Evolutionary conservation across 2,888 invertebrate species (phyloP).

Genomic region (Tetranychus piercei): DNA sequence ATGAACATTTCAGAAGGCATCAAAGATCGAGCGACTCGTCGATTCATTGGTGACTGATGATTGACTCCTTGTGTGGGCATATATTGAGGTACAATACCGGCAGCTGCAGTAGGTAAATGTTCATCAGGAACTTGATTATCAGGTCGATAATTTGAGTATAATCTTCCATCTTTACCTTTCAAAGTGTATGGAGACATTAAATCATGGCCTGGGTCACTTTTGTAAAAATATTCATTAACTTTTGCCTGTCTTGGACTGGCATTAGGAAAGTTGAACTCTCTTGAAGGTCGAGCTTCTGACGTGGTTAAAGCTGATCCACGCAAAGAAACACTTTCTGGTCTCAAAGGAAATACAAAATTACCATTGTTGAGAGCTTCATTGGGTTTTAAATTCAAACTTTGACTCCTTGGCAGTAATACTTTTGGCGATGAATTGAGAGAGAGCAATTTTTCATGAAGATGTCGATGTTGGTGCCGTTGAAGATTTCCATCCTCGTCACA

Average conservation of each 20-base stretch:
- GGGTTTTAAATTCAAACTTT: neutral
- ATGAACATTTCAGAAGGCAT: neutral
- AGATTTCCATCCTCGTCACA: neutral
- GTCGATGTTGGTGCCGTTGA: neutral
- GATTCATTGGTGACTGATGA: neutral
- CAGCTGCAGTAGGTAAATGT: neutral
- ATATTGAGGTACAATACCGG: neutral
- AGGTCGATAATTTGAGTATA: slow-evolving; percentile 5
- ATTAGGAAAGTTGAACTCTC: neutral
- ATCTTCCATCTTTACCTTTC: slow-evolving; percentile 5
- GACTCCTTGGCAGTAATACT: neutral
- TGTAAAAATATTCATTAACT: slow-evolving; percentile 10
- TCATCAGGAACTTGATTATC: neutral
- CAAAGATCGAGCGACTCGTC: neutral
- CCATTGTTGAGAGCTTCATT: neutral
- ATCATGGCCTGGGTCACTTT: neutral
- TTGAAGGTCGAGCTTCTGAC: neutral
- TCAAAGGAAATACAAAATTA: neutral
- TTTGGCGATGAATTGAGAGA: neutral
- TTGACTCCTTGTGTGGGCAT: neutral
- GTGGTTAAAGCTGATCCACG: neutral
- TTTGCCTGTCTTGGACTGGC: neutral
- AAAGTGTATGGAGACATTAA: neutral
- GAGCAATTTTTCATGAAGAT: neutral
- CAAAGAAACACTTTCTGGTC: neutral